These are phyloP conservation scores for Mus caroli DNA, from an alignment of 2,797 vertebrate species.

Conservation along the genomic window DNA sequence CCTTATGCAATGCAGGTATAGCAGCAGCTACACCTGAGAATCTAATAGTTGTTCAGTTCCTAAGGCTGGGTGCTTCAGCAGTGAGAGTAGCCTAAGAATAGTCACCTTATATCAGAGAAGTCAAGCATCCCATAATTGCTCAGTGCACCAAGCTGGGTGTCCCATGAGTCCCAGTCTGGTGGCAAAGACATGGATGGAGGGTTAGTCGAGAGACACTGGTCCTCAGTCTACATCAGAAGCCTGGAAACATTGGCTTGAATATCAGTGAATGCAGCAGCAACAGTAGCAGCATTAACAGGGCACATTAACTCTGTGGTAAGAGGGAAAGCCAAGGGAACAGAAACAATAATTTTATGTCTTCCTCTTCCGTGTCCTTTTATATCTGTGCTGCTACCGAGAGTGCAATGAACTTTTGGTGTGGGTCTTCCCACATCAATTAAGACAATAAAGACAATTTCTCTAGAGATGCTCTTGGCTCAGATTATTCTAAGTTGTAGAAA, in stretches of 20 bases:
- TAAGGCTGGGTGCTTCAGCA: background rate
- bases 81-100: background rate
- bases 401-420: background rate
- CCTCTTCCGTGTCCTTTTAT: background rate
- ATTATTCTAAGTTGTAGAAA: background rate
- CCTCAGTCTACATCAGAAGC: background rate
- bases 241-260: background rate
- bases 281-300: background rate
- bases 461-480: background rate
- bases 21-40: background rate
- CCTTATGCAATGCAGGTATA: background rate
- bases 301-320: background rate
- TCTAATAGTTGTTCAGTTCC: background rate
- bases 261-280: no score
- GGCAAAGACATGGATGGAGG: background rate
- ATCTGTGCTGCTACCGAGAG: background rate
- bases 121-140: background rate
- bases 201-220: background rate
- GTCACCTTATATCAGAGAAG: background rate
- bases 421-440: background rate
- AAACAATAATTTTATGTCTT: background rate
- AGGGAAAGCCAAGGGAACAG: background rate
- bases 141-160: background rate
- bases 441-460: background rate
- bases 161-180: background rate